phyloP scores from a whole-genome alignment of 2,797 vertebrate genomes.

The Zonotrichia albicollis region DNA sequence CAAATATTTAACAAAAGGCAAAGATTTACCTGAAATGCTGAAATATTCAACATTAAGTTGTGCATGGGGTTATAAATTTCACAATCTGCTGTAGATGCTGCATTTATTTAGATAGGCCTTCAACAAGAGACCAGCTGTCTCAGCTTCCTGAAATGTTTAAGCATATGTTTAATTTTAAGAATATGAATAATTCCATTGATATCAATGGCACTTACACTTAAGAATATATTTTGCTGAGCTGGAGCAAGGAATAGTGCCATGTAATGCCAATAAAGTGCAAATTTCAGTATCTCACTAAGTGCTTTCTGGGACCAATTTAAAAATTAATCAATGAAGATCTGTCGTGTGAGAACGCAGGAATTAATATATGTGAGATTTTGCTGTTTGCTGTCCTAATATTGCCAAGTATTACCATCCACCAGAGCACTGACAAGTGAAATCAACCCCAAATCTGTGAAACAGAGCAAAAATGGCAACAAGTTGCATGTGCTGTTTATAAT shows the following conservation, averaged over 20 bases:
- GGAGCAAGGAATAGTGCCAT: slow-evolving; percentile 10
- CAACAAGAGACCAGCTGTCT: slow-evolving; percentile 47
- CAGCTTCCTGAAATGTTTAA: slow-evolving; percentile 25
- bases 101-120: neutral
- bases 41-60: neutral
- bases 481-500: neutral
- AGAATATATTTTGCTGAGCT: slow-evolving; percentile 39
- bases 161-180: slow-evolving; percentile 63
- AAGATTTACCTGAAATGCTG: neutral
- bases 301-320: slow-evolving; percentile 14
- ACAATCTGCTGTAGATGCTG: neutral
- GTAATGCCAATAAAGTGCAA: slow-evolving; percentile 37
- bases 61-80: neutral
- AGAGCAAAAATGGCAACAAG: slow-evolving; percentile 39
- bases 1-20: neutral
- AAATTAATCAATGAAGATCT: slow-evolving; percentile 33
- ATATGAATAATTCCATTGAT: slow-evolving; percentile 57
- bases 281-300: slow-evolving; percentile 5
- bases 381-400: slow-evolving; percentile 21
- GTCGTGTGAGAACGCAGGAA: neutral
- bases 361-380: slow-evolving; percentile 16
- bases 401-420: slow-evolving; percentile 32
- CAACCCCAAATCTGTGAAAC: slow-evolving; percentile 19
- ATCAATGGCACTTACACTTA: slow-evolving; percentile 23
- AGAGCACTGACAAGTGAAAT: slow-evolving; percentile 25